phyloP scores from a whole-genome alignment of 1,140 invertebrate genomes.

The Caerostris darwini region DNA sequence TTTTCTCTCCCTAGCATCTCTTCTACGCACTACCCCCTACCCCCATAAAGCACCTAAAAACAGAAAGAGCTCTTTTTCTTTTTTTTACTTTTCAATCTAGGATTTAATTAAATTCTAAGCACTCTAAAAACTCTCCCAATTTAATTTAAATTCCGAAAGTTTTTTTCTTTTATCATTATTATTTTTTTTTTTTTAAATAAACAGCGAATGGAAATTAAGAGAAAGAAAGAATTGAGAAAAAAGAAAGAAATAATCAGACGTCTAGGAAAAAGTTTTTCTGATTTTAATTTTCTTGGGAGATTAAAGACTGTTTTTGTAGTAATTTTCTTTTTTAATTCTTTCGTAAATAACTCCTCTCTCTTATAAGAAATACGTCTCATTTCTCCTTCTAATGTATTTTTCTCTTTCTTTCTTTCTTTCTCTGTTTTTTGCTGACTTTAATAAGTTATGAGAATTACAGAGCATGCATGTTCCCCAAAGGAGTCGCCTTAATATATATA shows the following conservation, averaged over 20 bases:
- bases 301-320: constrained; percentile 70
- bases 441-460: constrained; percentile 11
- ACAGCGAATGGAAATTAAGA: constrained; percentile 53
- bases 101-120: constrained; percentile 76
- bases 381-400: constrained; percentile 42
- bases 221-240: neutral
- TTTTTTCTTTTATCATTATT: neutral
- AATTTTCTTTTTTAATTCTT: constrained; percentile 59
- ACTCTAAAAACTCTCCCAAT: constrained; percentile 69
- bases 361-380: constrained; percentile 56
- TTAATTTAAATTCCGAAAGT: constrained; percentile 73
- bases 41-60: constrained; percentile 51
- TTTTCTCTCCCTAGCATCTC: neutral
- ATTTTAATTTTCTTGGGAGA: constrained; percentile 72
- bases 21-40: neutral
- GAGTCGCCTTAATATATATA: neutral
- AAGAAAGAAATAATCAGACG: neutral
- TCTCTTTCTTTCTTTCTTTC: neutral
- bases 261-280: constrained; percentile 40
- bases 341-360: constrained; percentile 54
- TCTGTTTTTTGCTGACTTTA: neutral
- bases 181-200: neutral
- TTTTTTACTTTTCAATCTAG: constrained; percentile 28
- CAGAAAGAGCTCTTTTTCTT: constrained; percentile 17
- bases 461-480: neutral